phyloP scores from a whole-genome alignment of 1,140 invertebrate species.

The Euwallacea fornicatus region DNA sequence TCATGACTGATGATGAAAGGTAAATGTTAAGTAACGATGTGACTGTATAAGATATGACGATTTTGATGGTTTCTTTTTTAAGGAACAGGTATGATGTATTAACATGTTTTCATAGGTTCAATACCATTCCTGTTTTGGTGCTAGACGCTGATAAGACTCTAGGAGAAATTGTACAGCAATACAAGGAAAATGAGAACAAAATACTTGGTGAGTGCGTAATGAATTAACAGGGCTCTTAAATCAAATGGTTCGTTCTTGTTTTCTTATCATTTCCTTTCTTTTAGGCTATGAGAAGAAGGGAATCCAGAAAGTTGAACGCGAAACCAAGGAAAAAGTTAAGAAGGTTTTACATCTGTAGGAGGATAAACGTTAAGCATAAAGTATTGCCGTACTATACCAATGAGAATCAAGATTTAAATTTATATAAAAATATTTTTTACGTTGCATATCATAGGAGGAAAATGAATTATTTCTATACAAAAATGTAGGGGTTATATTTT shows the following conservation, averaged over 20 bases:
- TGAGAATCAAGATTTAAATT: too few relatives aligned
- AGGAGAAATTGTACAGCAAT: conserved; percentile 63
- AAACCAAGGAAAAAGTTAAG: conserved; percentile 37
- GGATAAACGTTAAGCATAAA: neutral
- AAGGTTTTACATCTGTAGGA: conserved; percentile 25
- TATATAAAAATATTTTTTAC: too few relatives aligned
- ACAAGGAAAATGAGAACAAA: conserved; percentile 60
- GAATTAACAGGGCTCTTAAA: neutral
- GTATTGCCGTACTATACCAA: too few relatives aligned
- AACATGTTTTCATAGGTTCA: conserved; percentile 35
- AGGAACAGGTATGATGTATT: too few relatives aligned
- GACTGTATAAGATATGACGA: neutral
- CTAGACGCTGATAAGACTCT: conserved; percentile 65
- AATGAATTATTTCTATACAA: too few relatives aligned
- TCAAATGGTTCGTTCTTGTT: neutral
- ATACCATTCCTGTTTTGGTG: conserved; percentile 57
- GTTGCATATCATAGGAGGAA: too few relatives aligned
- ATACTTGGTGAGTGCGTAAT: conserved; percentile 47
- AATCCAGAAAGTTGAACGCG: conserved; percentile 28
- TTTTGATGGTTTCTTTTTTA: neutral
- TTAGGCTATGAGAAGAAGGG: conserved; percentile 36
- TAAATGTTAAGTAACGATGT: neutral
- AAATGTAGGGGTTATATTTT: too few relatives aligned
- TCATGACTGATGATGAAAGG: conserved; percentile 54
- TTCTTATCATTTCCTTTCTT: neutral